Base-by-base conservation (phyloP, 2,888 invertebrate species). In the Bombylius major region DNA sequence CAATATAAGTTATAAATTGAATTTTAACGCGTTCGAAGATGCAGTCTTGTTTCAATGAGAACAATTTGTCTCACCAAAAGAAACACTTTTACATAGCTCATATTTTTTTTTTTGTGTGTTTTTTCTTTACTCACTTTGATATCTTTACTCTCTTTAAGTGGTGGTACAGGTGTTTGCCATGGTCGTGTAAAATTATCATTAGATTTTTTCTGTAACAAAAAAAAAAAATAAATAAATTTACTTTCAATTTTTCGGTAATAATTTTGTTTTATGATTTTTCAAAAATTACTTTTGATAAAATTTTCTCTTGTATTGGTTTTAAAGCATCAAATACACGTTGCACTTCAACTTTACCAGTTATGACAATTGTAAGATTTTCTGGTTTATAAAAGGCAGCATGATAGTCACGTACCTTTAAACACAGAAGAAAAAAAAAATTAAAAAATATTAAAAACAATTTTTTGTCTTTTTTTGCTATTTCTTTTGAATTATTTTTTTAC, bases 351-450 rank as follows among this genome's bases (percentile, higher is more conserved):
- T 86, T 84, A 1, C 94, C 94, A 13, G 87, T 84, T 53, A 94
- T 82, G 54, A 93, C 84, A 5, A 94, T 76, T 59, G 87, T 86
- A 57, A 94, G 75, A 71, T 96, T 96, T 72, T 92, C 90, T 4
- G 94, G 84, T 32, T 91, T 79, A 72, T 95, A 96, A 73, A 89
- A 94, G 59, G 86, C 80, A 64, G 84, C 83, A 70, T 95, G 94
- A 69, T 86, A 96, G 13, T 82, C 76, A 62, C 79, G 79, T 7
- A 89, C 85, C 87, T 87, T 49, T 50, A 23, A 42, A 51, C 4
- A 13, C 4, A 31, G 4, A 32, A 44, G 4, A 13, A 51, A 13
- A 50, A 42, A 14, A 13, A 9, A 58, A 55, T 31, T 54, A 12
- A 14, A 48, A 14, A 34, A 47, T n/a, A 32, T 31, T 4, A 36